These are phyloP conservation scores for Archegozetes longisetosus DNA, from an alignment of 1,140 invertebrate species.

Conservation along the genomic window DNA sequence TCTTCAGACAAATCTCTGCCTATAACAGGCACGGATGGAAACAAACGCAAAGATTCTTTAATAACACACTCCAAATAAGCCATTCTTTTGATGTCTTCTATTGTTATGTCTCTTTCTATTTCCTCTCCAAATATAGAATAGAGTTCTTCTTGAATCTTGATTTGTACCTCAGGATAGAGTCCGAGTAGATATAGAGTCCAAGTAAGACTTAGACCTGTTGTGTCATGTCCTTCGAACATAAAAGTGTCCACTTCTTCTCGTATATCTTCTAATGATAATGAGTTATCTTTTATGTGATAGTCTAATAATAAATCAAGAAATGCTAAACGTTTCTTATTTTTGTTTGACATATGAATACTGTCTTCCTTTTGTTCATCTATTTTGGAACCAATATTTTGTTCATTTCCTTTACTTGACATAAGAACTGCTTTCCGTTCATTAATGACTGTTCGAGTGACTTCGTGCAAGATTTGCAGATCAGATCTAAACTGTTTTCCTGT, in stretches of 20 bases:
- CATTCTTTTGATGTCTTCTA: slow-evolving; percentile 46
- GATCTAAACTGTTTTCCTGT: neutral
- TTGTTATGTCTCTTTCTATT: slow-evolving; percentile 24
- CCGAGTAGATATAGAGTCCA: slow-evolving; percentile 53
- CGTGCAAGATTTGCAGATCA: slow-evolving; percentile 10
- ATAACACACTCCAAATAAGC: slow-evolving; percentile 49
- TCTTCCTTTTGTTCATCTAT: neutral
- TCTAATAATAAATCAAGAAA: slow-evolving; percentile 13
- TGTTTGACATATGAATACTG: neutral
- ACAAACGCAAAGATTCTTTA: slow-evolving; percentile 42
- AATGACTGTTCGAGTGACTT: slow-evolving; percentile 5
- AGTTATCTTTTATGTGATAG: slow-evolving; percentile 7
- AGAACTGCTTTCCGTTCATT: slow-evolving; percentile 14
- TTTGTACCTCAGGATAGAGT: slow-evolving; percentile 54
- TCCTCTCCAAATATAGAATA: slow-evolving; percentile 36
- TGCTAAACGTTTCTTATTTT: slow-evolving; percentile 36
- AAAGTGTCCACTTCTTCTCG: slow-evolving; percentile 27
- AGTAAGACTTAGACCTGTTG: slow-evolving; percentile 27
- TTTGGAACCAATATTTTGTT: too few species aligned
- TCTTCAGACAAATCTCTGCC: slow-evolving; percentile 36
- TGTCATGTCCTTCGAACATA: slow-evolving; percentile 26
- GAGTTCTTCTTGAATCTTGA: slow-evolving; percentile 58
- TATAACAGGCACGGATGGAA: slow-evolving; percentile 31
- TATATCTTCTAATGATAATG: slow-evolving; percentile 23
- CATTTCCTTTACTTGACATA: neutral